A percentile compares a stretch with the other conserved stretches of the same genome.
phyloP scores from a whole-genome alignment of 2,113 vertebrate species.

The Paralichthys olivaceus region DNA sequence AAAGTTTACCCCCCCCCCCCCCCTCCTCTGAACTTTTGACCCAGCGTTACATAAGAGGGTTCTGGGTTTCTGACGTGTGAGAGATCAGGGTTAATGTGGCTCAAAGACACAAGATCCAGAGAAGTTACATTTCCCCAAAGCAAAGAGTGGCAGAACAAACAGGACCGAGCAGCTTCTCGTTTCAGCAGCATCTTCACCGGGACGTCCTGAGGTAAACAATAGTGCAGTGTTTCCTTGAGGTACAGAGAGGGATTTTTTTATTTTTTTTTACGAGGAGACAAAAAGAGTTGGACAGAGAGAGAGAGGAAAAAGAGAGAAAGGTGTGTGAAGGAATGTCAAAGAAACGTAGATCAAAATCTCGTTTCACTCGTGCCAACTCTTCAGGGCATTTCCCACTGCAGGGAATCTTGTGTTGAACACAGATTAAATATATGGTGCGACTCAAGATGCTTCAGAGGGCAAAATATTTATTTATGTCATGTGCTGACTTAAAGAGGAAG shows the following conservation, averaged over 20 bases:
- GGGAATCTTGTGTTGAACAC: neutral
- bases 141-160: constrained; percentile 26
- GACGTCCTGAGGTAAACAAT: constrained; percentile 51
- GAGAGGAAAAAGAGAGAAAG: neutral
- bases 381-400: neutral
- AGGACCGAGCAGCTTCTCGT: neutral
- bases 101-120: neutral
- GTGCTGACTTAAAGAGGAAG: neutral
- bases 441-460: neutral
- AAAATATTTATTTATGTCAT: neutral
- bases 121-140: constrained; percentile 27
- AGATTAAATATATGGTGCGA: neutral
- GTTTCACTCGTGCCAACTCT: neutral
- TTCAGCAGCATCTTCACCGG: constrained; percentile 24
- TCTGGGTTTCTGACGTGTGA: constrained; percentile 29
- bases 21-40: constrained; percentile 53
- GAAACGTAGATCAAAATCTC: constrained; percentile 6
- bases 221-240: constrained; percentile 52
- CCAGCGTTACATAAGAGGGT: constrained; percentile 33
- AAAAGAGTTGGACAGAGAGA: neutral
- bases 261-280: neutral
- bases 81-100: constrained; percentile 20
- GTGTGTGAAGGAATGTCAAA: neutral
- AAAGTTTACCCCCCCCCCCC: neutral
- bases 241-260: constrained; percentile 25